These are phyloP conservation scores for Balanococcus diminutus DNA, from an alignment of 2,888 invertebrate genomes.

Conservation along the genomic window DNA sequence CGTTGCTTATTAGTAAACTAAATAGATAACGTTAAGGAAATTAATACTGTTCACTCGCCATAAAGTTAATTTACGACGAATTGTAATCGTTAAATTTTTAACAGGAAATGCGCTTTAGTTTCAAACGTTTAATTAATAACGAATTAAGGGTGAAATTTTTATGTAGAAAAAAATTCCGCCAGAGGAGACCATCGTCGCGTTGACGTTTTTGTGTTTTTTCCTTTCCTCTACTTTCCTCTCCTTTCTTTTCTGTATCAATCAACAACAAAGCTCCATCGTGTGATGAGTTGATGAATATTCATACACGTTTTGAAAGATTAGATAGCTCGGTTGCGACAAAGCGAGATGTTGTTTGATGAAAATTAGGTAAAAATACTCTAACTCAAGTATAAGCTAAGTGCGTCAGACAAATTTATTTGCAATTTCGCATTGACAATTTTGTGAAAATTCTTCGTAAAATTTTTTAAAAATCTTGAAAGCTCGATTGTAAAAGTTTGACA, in stretches of 20 bases:
- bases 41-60: slow-evolving; percentile 29
- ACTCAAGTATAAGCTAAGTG: no score
- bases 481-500: no score
- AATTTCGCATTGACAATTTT: no score
- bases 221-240: background rate
- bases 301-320: background rate
- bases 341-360: background rate
- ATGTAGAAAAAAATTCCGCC: background rate
- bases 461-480: no score
- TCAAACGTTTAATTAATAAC: slow-evolving; percentile 8
- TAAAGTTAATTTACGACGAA: slow-evolving; percentile 35
- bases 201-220: background rate
- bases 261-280: no score
- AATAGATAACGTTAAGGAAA: slow-evolving; percentile 37
- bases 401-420: no score
- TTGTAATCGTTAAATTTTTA: slow-evolving; percentile 21
- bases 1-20: slow-evolving; percentile 34
- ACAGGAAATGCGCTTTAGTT: slow-evolving; percentile 29
- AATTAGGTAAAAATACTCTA: no score
- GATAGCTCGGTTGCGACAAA: no score
- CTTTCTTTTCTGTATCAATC: background rate
- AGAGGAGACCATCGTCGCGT: no score
- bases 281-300: background rate
- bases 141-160: slow-evolving; percentile 22
- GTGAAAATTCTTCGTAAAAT: no score